Evolutionary conservation across 1,140 invertebrate species (phyloP).

Genomic region (Gryon sp.): DNA sequence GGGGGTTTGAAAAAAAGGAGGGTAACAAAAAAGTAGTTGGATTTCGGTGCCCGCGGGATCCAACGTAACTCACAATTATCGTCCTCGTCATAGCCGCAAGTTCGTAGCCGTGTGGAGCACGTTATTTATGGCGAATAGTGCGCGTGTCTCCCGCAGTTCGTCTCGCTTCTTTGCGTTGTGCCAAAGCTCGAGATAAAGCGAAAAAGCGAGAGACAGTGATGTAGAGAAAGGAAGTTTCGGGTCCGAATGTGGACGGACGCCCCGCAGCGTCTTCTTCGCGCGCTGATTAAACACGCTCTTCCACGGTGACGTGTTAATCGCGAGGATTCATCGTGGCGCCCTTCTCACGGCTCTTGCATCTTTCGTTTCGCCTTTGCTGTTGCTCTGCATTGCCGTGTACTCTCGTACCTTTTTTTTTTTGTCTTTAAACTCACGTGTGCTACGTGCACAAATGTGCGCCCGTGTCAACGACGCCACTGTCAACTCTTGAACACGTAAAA

Average conservation of each 20-base stretch:
- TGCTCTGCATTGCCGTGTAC: conserved; percentile 34
- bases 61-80: conserved; percentile 73
- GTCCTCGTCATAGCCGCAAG: conserved; percentile 69
- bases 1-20: conserved; percentile 28
- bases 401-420: no score
- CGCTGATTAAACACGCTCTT: conserved; percentile 76
- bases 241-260: conserved; percentile 73
- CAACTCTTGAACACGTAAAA: conserved; percentile 19
- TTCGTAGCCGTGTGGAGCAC: conserved; percentile 59
- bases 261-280: conserved; percentile 73
- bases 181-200: conserved; percentile 33
- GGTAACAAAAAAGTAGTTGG: conserved; percentile 40
- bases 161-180: conserved; percentile 29
- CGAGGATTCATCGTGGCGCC: conserved; percentile 73
- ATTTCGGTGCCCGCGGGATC: conserved; percentile 41
- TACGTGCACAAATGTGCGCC: conserved; percentile 40
- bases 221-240: conserved; percentile 62
- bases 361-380: conserved; percentile 26
- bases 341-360: conserved; percentile 57
- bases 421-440: conserved; percentile 46
- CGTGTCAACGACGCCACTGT: conserved; percentile 35
- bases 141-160: conserved; percentile 38
- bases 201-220: conserved; percentile 46
- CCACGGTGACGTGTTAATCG: conserved; percentile 76
- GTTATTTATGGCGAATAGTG: conserved; percentile 73